Base-by-base conservation (phyloP, 1,140 invertebrate species). In the Ericerus pela region DNA sequence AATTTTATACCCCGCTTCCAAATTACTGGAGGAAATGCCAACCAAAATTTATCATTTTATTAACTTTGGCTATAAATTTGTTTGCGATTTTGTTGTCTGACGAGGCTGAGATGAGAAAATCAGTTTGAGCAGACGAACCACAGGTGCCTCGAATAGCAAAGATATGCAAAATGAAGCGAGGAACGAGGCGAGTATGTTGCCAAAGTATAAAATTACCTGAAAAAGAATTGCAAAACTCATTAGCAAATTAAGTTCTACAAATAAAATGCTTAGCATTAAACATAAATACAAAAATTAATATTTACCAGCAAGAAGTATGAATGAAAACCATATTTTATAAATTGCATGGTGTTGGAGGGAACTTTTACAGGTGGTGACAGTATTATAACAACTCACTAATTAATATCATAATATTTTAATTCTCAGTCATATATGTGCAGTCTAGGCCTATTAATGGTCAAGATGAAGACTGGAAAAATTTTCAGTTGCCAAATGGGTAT, bases 131-230 rank as follows among this genome's bases (percentile, higher is more conserved):
- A 88, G 67, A 63, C 81, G 76, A 33, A 89, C 82, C 22, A 84
- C 71, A 4, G 85, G 85, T 18, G 85, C 83, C 66, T 88, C 85
- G 60, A 88, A 79, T 6, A 79, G 73, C 33, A 87, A 68, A 2
- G 85, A 88, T 56, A 88, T 78, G 58, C 79, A 73, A 63, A 88
- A 87, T 1, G 84, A 82, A n/a, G 78, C 65, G 22, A 83, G 61
- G 63, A 86, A 88, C 1, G 85, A 82, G 20, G 82, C 74, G 5
- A 87, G 82, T 3, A 83, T 72, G 60, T 86, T 87, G 6, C 85
- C 85, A 55, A 84, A 77, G 69, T 84, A 88, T 55, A 85, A 73
- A 37, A 82, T 80, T 28, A 87, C 66, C 82, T 85, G 71, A 41
- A 74, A 70, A 63, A 63, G 41, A 55, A 58, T 47, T n/a, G 51